These are phyloP conservation scores for Thaumatotibia leucotreta DNA, from an alignment of 1,140 invertebrate species.

Conservation along the genomic window DNA sequence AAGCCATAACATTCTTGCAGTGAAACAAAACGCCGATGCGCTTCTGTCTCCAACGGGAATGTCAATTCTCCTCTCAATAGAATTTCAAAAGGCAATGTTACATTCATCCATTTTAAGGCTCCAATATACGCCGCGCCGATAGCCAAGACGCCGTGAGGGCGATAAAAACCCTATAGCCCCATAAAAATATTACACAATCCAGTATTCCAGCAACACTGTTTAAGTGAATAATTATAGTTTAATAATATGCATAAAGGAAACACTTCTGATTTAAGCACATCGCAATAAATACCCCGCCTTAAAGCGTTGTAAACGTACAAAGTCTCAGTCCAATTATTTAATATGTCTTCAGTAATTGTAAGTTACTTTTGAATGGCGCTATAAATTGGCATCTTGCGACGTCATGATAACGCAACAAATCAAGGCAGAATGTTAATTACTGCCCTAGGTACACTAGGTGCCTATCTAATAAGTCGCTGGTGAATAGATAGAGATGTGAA, in stretches of 20 bases:
- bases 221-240: constrained; percentile 13
- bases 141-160: neutral
- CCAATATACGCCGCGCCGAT: neutral
- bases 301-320: constrained; percentile 12
- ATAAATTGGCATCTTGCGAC: constrained; percentile 37
- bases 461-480: constrained; percentile 10
- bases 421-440: constrained; percentile 45
- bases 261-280: constrained; percentile 3
- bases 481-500: constrained; percentile 24
- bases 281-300: neutral
- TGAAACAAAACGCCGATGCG: neutral
- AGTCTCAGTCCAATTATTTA: constrained; percentile 11
- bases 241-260: constrained; percentile 13
- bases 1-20: neutral
- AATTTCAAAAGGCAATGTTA: neutral
- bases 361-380: constrained; percentile 27
- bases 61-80: neutral
- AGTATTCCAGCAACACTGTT: neutral
- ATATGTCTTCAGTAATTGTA: constrained; percentile 13
- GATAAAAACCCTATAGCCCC: neutral
- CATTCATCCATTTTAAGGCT: neutral
- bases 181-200: constrained; percentile 3
- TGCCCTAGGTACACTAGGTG: constrained; percentile 13
- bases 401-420: constrained; percentile 45
- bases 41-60: neutral